Percentiles rank a stretch among this genome's conserved stretches.
phyloP scores from a whole-genome alignment of 2,888 invertebrate species.

The Nemotelus pantherinus region DNA sequence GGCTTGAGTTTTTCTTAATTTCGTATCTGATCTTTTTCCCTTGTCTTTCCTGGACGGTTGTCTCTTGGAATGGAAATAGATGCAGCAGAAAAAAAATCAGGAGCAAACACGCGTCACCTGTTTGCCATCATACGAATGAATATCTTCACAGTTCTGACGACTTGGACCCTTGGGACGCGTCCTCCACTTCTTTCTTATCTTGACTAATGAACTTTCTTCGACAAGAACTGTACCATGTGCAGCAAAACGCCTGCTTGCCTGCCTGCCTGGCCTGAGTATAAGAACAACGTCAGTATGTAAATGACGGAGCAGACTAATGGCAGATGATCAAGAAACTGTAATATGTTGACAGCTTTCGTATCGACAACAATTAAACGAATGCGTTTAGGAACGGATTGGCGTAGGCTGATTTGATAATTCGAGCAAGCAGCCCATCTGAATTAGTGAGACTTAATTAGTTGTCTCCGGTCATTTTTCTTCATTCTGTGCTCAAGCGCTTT shows the following conservation, averaged over 20 bases:
- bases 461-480: slow-evolving; percentile 43
- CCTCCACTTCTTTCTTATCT: not conserved
- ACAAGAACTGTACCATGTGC: slow-evolving; percentile 9
- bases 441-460: slow-evolving; percentile 38
- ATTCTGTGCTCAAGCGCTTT: not conserved
- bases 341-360: slow-evolving; percentile 34
- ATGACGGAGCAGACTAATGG: not conserved
- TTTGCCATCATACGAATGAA: slow-evolving; percentile 44
- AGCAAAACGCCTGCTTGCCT: slow-evolving; percentile 1
- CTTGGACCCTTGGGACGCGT: slow-evolving; percentile 30
- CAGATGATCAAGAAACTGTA: slow-evolving; percentile 30
- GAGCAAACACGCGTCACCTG: slow-evolving; percentile 36
- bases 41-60: not conserved
- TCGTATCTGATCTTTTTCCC: not conserved
- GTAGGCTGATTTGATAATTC: slow-evolving; percentile 25
- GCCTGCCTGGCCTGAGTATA: too few species aligned
- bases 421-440: slow-evolving; percentile 12
- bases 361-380: slow-evolving; percentile 40
- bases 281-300: too few species aligned
- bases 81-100: not conserved
- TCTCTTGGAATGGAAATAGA: not conserved
- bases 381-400: slow-evolving; percentile 34
- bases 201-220: slow-evolving; percentile 37
- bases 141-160: slow-evolving; percentile 16
- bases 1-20: slow-evolving; percentile 29